phyloP scores from a whole-genome alignment of 2,113 vertebrate genomes.

The Lophura nycthemera region DNA sequence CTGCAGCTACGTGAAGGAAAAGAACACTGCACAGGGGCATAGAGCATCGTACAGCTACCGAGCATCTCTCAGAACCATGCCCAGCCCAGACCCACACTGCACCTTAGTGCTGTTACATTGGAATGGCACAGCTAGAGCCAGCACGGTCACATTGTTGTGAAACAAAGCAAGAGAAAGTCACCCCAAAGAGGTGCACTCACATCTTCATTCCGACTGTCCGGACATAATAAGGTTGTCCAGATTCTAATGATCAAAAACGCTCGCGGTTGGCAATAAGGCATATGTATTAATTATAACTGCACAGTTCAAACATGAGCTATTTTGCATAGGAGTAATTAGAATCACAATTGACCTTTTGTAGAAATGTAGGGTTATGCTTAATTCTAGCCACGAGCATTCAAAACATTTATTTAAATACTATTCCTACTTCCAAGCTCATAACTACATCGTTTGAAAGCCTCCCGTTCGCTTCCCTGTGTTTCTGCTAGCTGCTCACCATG shows the following conservation, averaged over 20 bases:
- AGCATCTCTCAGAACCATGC: neutral
- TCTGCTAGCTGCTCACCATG: neutral
- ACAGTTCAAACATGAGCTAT: constrained; percentile 44
- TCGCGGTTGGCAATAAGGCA: constrained; percentile 2
- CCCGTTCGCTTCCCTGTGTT: neutral
- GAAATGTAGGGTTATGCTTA: constrained; percentile 32
- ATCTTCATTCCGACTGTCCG: neutral
- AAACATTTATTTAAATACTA: constrained; percentile 56
- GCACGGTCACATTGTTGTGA: neutral
- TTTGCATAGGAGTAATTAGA: constrained; percentile 73
- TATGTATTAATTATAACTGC: constrained; percentile 41
- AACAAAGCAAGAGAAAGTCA: neutral
- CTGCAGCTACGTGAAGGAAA: neutral
- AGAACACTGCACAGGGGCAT: neutral
- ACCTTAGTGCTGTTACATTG: too few relatives aligned
- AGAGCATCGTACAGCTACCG: neutral
- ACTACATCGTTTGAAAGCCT: neutral
- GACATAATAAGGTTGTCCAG: constrained; percentile 6
- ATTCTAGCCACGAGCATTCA: constrained; percentile 65
- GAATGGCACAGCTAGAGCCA: neutral
- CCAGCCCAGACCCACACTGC: neutral
- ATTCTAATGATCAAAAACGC: constrained; percentile 30
- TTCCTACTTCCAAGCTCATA: constrained; percentile 14
- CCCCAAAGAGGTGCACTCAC: neutral
- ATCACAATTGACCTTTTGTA: constrained; percentile 66